Base-by-base conservation (phyloP, 2,888 invertebrate genomes). In the Prenolepis imparis region DNA sequence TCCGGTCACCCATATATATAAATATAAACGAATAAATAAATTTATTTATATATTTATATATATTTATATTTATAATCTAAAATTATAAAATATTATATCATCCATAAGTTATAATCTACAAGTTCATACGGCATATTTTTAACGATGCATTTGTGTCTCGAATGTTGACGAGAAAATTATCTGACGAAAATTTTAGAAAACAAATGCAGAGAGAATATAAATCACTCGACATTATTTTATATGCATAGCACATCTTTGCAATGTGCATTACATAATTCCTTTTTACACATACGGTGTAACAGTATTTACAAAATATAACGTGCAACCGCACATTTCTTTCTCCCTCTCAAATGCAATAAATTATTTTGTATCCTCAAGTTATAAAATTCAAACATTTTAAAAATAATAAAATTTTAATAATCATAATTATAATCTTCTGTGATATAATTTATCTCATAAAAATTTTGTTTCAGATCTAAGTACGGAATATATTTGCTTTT, bases 181-280 rank as follows among this genome's bases (percentile, higher is more conserved):
- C 12, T 68, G 52, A n/a, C 3, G 15, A 32, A 68, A 12, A 68
- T 52, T 68, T 68, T 48, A 32, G 3, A 32, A n/a, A 28, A 28
- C 24, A 48, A 9, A 68, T 28, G 63, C 11, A 36, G 9, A 64
- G 15, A 32, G 6, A 48, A 28, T 18, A 44, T 18, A n/a, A 24
- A 28, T n/a, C 68, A 32, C 11, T 28, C 6, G 32, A 32, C 18
- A 68, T 68, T 68, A 48, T 68, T 32, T 68, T 68, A 12, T 12
- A 18, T 48, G 48, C 28, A 28, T 11, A 48, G 18, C 28, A 18
- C 28, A 24, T 18, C 18, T 48, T n/a, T 67, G 11, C 28, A 67
- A 41, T 21, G 64, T 21, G n/a, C 21, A 64, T 64, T 64, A 64
- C 12, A 15, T 64, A 41, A 64, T 64, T 39, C 4, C 21, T 21